Percentiles rank a stretch among this genome's conserved stretches.
These are phyloP conservation scores for Ectemnius continuus DNA, from an alignment of 2,888 invertebrate genomes.

Conservation along the genomic window DNA sequence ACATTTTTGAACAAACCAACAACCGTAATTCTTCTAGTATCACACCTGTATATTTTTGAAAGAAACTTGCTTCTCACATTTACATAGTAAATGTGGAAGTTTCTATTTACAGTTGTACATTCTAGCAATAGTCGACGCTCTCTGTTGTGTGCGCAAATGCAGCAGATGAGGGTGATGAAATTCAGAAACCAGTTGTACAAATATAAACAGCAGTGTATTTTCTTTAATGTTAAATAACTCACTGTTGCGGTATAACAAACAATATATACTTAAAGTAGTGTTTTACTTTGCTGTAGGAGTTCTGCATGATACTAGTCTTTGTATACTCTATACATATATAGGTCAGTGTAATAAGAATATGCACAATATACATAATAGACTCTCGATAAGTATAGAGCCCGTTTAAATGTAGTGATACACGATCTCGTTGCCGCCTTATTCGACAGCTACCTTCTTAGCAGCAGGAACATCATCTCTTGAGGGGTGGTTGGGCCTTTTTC, in stretches of 20 bases:
- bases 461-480: conserved; percentile 7
- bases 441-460: conserved; percentile 28
- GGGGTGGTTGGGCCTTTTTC: conserved; percentile 33
- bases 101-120: too few relatives aligned
- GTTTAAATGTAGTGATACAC: conserved; percentile 17
- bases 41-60: too few relatives aligned
- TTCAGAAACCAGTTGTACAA: conserved; percentile 41
- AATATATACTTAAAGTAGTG: conserved; percentile 30
- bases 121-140: too few relatives aligned
- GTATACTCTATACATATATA: conserved; percentile 30
- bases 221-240: conserved; percentile 39
- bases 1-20: too few relatives aligned
- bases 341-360: conserved; percentile 46
- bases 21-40: too few relatives aligned
- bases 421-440: conserved; percentile 17
- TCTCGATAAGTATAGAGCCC: conserved; percentile 27
- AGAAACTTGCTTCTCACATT: too few relatives aligned
- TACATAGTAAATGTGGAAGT: too few relatives aligned
- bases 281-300: conserved; percentile 29
- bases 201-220: conserved; percentile 53
- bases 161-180: background rate
- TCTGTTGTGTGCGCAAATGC: too few relatives aligned
- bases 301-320: conserved; percentile 21
- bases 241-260: conserved; percentile 35
- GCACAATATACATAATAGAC: conserved; percentile 38